Base-by-base conservation (phyloP, 2,888 invertebrate species). In the Cataglyphis rosenhaueri region DNA sequence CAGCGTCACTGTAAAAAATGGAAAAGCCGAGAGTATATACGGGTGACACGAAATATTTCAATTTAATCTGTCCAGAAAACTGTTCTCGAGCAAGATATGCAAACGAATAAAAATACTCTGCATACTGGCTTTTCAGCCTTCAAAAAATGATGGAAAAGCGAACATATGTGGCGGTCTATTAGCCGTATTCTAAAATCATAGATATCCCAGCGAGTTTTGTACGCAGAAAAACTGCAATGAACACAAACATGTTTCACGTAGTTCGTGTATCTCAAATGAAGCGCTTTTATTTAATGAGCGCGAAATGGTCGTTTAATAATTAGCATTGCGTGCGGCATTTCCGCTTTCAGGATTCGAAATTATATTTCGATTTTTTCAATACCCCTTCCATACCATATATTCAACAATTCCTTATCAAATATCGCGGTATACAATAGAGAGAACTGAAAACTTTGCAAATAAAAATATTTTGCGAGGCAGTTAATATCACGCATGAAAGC, bases 71-170 rank as follows among this genome's bases (percentile, higher is more conserved):
- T 18, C 44, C 3, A 9, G 10, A 32, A 64, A 74, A 79, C 38
- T 32, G 79, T 78, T 66, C 81, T 44, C 75, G 38, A 35, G 71
- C 65, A 81, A 52, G 61, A 85, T 86, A 83, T 68, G 55, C 71
- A 78, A 86, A 85, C 81, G 62, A 84, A 76, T 12, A 59, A 76
- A 52, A 55, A 65, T 75, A 66, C 65, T 81, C 65, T 29, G 52
- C 18, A 21, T 57, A 21, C 48, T n/a, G 48, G 61, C 57, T 64
- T 85, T 70, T 62, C 70, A 65, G 55, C 35, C 15, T 8, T 6
- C 15, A 57, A 66, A 65, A 48, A 62, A 76, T 44, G 12, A 44
- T 41, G 21, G 57, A 59, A 5, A 32, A 64, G 71, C 25, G 75
- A 65, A 84, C 76, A 75, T 62, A 74, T 21, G 29, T 29, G 32